Percentiles rank a stretch among this genome's conserved stretches.
Evolutionary conservation across 2,797 vertebrate species (phyloP).

Genomic region (Fundulus diaphanus): DNA sequence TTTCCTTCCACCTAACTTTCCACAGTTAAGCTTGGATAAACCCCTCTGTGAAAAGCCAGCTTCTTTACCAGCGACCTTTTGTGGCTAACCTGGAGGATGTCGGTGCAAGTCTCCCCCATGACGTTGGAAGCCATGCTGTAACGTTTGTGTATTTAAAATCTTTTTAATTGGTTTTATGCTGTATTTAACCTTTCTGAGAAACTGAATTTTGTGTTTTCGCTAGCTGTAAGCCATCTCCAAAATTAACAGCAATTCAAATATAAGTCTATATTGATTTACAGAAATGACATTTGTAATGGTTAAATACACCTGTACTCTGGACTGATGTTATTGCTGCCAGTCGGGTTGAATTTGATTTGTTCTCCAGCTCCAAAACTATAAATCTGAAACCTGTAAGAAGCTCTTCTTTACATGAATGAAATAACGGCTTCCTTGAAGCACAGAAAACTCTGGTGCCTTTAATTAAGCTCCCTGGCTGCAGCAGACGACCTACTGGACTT

Average conservation of each 20-base stretch:
- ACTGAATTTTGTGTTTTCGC: background rate
- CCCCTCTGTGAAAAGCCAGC: no score
- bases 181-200: background rate
- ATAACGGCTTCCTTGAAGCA: constrained; percentile 79
- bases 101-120: background rate
- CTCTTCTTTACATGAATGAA: constrained; percentile 57
- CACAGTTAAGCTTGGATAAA: background rate
- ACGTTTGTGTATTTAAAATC: background rate
- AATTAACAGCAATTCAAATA: background rate
- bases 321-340: constrained; percentile 76
- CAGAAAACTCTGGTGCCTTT: constrained; percentile 85
- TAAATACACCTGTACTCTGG: constrained; percentile 46
- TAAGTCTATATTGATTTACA: background rate
- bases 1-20: background rate
- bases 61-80: background rate
- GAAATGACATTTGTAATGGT: background rate
- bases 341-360: constrained; percentile 62
- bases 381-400: constrained; percentile 50
- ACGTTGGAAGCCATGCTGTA: background rate
- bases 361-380: constrained; percentile 44
- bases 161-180: background rate
- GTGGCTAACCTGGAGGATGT: background rate
- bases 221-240: background rate
- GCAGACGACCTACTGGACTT: constrained; percentile 64
- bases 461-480: constrained; percentile 68